These are phyloP conservation scores for Petroica traversi DNA, from an alignment of 2,113 vertebrate genomes.

Conservation along the genomic window DNA sequence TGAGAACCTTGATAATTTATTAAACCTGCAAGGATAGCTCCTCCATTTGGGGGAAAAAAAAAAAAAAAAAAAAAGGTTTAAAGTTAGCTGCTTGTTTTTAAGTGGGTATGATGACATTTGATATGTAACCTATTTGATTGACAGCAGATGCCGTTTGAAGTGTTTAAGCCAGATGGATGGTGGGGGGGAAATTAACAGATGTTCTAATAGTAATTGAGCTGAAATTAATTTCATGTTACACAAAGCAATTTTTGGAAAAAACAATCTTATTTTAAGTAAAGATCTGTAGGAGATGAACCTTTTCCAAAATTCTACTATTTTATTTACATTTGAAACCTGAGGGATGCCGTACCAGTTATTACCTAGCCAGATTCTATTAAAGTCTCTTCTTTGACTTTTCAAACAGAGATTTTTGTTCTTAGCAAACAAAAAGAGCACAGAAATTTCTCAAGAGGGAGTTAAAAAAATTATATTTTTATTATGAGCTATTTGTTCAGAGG, in stretches of 20 bases:
- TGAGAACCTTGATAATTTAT: not conserved
- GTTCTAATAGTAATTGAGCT: not conserved
- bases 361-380: not conserved
- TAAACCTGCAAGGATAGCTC: not conserved
- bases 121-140: constrained; percentile 11
- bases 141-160: constrained; percentile 2
- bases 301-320: not conserved
- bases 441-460: not conserved
- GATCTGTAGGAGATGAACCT: not conserved
- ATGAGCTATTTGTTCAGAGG: not conserved
- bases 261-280: not conserved
- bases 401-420: not conserved
- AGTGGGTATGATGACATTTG: not conserved
- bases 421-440: not conserved
- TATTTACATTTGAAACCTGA: not conserved
- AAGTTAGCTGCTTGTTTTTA: not conserved
- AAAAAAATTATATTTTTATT: not conserved
- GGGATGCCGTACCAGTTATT: not conserved
- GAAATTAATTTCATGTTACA: constrained; percentile 11
- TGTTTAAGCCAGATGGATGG: constrained; percentile 3
- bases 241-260: not conserved
- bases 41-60: not conserved
- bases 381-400: not conserved
- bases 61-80: not conserved
- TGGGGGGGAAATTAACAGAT: not conserved